These are phyloP conservation scores for Chalcosyrphus nemorum DNA, from an alignment of 2,888 invertebrate genomes.

Conservation along the genomic window DNA sequence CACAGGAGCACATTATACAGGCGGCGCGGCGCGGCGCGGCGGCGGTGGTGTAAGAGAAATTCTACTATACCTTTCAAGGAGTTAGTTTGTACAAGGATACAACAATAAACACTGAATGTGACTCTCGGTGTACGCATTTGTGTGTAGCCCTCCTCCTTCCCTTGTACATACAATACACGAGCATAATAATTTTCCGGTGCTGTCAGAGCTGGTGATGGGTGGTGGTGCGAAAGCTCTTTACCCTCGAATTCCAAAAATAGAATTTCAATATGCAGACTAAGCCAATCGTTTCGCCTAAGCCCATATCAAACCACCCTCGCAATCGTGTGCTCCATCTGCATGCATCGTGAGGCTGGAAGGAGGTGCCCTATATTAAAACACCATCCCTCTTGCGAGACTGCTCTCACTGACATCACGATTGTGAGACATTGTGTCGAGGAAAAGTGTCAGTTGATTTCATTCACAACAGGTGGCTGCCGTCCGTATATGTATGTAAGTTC, in stretches of 20 bases:
- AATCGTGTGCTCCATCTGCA: constrained; percentile 13
- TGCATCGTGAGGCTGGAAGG: constrained; percentile 26
- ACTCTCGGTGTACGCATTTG: not conserved
- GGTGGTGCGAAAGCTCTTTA: constrained; percentile 29
- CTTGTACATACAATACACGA: not conserved
- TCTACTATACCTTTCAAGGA: not conserved
- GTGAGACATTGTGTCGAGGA: constrained; percentile 62
- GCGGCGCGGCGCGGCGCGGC: no score
- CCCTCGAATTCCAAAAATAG: constrained; percentile 60
- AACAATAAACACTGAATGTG: constrained; percentile 34
- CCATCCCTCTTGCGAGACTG: not conserved
- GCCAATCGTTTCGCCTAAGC: constrained; percentile 38
- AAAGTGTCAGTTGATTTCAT: constrained; percentile 64
- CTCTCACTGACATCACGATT: constrained; percentile 27
- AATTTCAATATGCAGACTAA: constrained; percentile 62
- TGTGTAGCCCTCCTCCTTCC: not conserved
- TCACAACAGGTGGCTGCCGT: constrained; percentile 70
- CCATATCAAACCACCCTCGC: constrained; percentile 9
- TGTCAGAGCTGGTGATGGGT: not conserved
- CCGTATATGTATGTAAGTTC: constrained; percentile 12
- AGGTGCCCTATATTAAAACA: not conserved
- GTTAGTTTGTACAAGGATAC: constrained; percentile 1
- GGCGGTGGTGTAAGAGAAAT: no score
- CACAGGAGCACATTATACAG: constrained; percentile 21
- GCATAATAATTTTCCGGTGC: constrained; percentile 44